phyloP scores from a whole-genome alignment of 2,888 invertebrate species.

The Lapara coniferarum region DNA sequence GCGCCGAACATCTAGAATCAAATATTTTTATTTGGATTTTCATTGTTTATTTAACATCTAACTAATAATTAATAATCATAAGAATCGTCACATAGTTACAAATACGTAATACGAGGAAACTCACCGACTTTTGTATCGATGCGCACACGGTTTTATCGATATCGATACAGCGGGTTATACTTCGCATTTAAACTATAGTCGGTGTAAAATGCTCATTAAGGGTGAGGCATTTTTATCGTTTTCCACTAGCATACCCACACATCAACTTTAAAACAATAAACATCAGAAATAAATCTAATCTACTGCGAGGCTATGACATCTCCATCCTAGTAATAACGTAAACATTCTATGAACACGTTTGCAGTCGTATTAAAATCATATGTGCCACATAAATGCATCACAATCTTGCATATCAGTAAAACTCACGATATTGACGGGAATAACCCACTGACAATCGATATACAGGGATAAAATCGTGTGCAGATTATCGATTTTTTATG shows the following conservation, averaged over 20 bases:
- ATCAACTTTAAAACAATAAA: constrained; percentile 3
- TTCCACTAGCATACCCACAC: background rate
- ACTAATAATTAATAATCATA: constrained; percentile 52
- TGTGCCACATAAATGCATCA: background rate
- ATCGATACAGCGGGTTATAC: constrained; percentile 30
- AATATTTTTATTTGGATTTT: constrained; percentile 50
- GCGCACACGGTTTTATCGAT: constrained; percentile 35
- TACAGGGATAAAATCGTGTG: constrained; percentile 4
- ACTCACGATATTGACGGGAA: background rate
- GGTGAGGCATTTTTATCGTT: background rate
- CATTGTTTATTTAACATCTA: constrained; percentile 49
- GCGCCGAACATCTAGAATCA: constrained; percentile 46
- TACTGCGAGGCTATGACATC: constrained; percentile 12
- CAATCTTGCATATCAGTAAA: constrained; percentile 2
- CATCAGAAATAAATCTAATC: background rate
- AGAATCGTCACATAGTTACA: constrained; percentile 49
- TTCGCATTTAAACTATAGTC: background rate
- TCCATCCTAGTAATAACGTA: background rate
- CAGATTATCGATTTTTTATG: constrained; percentile 9
- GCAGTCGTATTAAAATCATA: background rate
- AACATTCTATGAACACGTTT: background rate
- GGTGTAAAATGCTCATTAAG: background rate
- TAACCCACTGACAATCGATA: constrained; percentile 1
- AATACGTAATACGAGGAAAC: constrained; percentile 30
- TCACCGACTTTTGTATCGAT: constrained; percentile 23